Percentiles rank a stretch among this genome's conserved stretches.
Evolutionary conservation across 2,797 vertebrate genomes (phyloP).

Genomic region (Parambassis ranga): DNA sequence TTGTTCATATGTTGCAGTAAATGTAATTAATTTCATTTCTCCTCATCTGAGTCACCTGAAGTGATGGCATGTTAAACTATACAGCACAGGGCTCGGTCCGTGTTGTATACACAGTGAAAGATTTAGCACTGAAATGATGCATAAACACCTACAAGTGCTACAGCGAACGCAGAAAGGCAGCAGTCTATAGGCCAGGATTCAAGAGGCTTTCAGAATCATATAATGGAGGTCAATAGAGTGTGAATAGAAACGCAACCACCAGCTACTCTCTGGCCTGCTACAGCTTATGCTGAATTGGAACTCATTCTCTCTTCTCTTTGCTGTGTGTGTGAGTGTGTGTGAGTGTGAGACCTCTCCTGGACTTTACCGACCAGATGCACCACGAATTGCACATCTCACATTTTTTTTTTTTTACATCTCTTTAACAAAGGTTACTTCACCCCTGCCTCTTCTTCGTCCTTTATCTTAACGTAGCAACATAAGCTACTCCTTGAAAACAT

Average conservation of each 20-base stretch:
- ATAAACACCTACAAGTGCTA: no score
- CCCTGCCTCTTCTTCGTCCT: neutral
- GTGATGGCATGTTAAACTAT: no score
- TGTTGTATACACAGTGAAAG: no score
- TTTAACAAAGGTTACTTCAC: no score
- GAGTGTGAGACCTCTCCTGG: neutral
- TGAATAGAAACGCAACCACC: slow-evolving; percentile 13
- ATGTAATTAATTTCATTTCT: neutral
- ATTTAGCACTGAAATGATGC: no score
- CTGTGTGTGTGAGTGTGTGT: neutral
- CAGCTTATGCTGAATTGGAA: slow-evolving; percentile 1
- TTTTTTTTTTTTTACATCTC: neutral
- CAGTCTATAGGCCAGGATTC: neutral
- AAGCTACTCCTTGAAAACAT: slow-evolving; percentile 21
- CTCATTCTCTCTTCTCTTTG: neutral
- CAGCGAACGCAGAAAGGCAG: neutral
- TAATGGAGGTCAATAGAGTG: slow-evolving; percentile 46
- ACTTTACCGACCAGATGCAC: slow-evolving; percentile 17
- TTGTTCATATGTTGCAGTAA: neutral
- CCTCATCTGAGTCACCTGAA: no score
- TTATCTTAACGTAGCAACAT: slow-evolving; percentile 1
- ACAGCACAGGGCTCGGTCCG: no score
- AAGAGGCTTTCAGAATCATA: slow-evolving; percentile 1
- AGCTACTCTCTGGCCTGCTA: slow-evolving; percentile 13
- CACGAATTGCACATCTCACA: neutral